A percentile compares a stretch with the other conserved stretches of the same genome.
phyloP scores from a whole-genome alignment of 2,113 vertebrate species.

The Theristicus caerulescens region DNA sequence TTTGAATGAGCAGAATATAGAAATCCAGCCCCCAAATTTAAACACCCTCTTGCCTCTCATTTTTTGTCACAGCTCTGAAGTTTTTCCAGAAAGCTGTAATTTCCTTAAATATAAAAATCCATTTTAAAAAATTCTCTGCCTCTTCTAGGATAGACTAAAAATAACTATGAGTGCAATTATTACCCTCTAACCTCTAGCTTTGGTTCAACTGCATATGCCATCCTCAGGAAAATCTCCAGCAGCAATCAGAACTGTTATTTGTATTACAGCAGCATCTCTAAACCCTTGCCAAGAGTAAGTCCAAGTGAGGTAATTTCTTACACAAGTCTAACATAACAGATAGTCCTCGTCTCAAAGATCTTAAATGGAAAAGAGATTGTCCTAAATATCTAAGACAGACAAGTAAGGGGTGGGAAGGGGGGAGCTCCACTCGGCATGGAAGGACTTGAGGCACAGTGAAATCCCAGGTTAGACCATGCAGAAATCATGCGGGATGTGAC shows the following conservation, averaged over 20 bases:
- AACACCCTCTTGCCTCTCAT: neutral
- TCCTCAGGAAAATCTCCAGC: conserved; percentile 45
- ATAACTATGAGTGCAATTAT: conserved; percentile 37
- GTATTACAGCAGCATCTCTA: conserved; percentile 9
- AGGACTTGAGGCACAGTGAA: neutral
- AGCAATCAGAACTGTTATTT: neutral
- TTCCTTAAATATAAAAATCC: conserved; percentile 41
- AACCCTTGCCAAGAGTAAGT: neutral
- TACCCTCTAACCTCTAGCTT: conserved; percentile 42
- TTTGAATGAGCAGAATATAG: neutral
- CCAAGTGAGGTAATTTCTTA: conserved; percentile 7
- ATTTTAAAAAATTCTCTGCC: neutral
- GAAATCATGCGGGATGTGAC: neutral
- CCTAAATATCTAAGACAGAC: neutral
- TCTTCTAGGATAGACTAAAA: conserved; percentile 39
- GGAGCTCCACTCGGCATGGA: neutral
- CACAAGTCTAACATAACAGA: neutral
- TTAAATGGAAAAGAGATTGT: neutral
- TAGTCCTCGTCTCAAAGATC: neutral
- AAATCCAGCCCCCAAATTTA: neutral
- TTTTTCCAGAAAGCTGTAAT: conserved; percentile 47
- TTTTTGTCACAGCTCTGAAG: conserved; percentile 1
- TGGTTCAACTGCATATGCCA: neutral
- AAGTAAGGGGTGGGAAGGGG: neutral
- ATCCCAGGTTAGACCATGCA: neutral